phyloP scores from a whole-genome alignment of 1,140 invertebrate species.

The Camponotus vicinus region DNA sequence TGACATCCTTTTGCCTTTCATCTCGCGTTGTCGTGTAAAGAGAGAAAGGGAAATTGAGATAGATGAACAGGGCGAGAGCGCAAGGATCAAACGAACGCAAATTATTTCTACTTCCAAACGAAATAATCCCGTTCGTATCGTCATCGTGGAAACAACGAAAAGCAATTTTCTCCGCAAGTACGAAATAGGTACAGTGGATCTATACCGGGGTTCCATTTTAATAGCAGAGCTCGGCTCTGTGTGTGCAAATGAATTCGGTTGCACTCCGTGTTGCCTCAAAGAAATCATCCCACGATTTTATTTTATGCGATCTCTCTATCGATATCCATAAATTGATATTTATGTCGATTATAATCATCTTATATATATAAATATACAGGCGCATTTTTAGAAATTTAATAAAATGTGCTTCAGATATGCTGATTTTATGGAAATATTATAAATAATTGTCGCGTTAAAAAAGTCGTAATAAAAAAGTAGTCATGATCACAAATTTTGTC shows the following conservation, averaged over 20 bases:
- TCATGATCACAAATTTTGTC: background rate
- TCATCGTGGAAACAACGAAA: slow-evolving; percentile 57
- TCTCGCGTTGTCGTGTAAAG: slow-evolving; percentile 55
- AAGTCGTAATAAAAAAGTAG: background rate
- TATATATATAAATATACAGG: background rate
- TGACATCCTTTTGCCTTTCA: slow-evolving; percentile 53
- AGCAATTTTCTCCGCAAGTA: slow-evolving; percentile 62
- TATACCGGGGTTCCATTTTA: slow-evolving; percentile 51
- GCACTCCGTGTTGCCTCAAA: slow-evolving; percentile 43
- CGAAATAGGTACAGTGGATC: slow-evolving; percentile 52
- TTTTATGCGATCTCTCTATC: slow-evolving; percentile 30
- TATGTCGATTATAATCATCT: slow-evolving; percentile 27
- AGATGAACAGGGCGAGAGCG: slow-evolving; percentile 47
- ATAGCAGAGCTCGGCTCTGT: slow-evolving; percentile 44
- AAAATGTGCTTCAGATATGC: background rate
- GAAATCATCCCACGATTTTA: slow-evolving; percentile 49
- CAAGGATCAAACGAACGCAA: slow-evolving; percentile 69
- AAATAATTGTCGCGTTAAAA: background rate
- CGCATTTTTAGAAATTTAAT: background rate
- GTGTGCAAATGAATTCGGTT: slow-evolving; percentile 57
- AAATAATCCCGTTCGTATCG: slow-evolving; percentile 66
- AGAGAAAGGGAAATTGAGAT: slow-evolving; percentile 62
- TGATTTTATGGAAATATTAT: background rate
- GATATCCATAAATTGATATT: slow-evolving; percentile 46
- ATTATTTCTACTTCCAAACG: slow-evolving; percentile 70